A percentile compares a stretch with the other conserved stretches of the same genome.
Conservation (phyloP, 2,797 vertebrate species). For the Geotrypetes seraphini region DNA sequence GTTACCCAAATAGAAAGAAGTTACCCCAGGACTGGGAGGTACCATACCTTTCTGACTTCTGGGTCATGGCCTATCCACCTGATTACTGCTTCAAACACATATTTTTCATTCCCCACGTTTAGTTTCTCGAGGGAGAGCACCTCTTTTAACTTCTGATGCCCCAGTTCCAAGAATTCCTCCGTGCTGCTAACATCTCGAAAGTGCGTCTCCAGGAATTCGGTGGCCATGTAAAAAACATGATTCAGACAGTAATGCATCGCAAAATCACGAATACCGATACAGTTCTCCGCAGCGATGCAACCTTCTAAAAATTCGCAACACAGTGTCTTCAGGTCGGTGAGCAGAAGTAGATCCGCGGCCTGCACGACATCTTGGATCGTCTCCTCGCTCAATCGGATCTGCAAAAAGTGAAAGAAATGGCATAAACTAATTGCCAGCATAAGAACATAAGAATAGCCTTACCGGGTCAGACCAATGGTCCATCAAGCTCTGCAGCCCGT, state of each 20-base stretch:
- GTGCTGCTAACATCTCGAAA: conserved; percentile 83
- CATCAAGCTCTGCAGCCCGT: too few relatives aligned
- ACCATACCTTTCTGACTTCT: conserved; percentile 78
- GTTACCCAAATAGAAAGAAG: too few relatives aligned
- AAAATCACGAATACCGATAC: conserved; percentile 92
- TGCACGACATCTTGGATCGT: conserved; percentile 96
- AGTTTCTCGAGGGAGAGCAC: conserved; percentile 89
- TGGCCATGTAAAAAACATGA: conserved; percentile 86
- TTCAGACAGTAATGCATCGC: conserved; percentile 90
- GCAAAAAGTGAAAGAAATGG: too few relatives aligned
- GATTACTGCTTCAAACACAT: conserved; percentile 87
- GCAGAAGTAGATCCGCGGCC: conserved; percentile 87
- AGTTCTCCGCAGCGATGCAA: conserved; percentile 94
- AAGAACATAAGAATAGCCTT: too few relatives aligned
- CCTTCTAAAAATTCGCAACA: conserved; percentile 95
- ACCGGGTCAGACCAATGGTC: too few relatives aligned
- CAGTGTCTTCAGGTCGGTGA: conserved; percentile 88
- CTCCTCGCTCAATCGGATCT: conserved; percentile 91
- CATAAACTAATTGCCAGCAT: too few relatives aligned
- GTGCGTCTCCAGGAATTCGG: conserved; percentile 93
- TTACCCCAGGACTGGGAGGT: too few relatives aligned
- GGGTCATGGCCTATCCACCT: conserved; percentile 84
- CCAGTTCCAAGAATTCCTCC: conserved; percentile 88
- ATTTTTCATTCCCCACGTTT: conserved; percentile 91
- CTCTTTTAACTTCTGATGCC: conserved; percentile 75